These are phyloP conservation scores for Ptychadena robeensis DNA, from an alignment of 2,797 vertebrate species.

Conservation along the genomic window DNA sequence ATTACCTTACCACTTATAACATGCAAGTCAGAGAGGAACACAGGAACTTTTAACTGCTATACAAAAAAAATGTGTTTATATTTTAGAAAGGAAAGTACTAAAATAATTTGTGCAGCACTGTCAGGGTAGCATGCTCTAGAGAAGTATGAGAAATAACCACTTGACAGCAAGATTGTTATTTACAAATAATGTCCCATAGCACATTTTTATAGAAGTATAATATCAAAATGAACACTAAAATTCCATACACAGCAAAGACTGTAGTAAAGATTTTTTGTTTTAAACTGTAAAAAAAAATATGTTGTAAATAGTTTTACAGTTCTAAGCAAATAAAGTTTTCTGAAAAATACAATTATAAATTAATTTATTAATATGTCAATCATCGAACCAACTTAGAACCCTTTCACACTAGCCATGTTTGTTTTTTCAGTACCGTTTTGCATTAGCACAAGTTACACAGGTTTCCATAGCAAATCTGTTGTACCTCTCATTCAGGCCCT, in stretches of 20 bases:
- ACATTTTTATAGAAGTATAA: not conserved
- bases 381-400: too few relatives aligned
- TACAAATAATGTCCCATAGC: slow-evolving; percentile 34
- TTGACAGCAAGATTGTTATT: slow-evolving; percentile 36
- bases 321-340: too few relatives aligned
- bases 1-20: too few relatives aligned
- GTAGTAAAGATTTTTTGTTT: not conserved
- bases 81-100: slow-evolving; percentile 14
- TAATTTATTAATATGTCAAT: too few relatives aligned
- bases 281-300: not conserved
- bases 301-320: too few relatives aligned
- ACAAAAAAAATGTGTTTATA: slow-evolving; percentile 11
- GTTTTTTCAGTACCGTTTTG: too few relatives aligned
- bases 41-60: not conserved
- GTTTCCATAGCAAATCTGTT: too few relatives aligned
- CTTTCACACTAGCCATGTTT: too few relatives aligned
- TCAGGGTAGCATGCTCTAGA: slow-evolving; percentile 3
- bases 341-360: too few relatives aligned
- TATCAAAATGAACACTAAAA: slow-evolving; percentile 19
- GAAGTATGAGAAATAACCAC: slow-evolving; percentile 21
- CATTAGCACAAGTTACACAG: too few relatives aligned
- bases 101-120: slow-evolving; percentile 20
- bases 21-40: too few relatives aligned
- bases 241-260: not conserved
- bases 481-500: too few relatives aligned